Evolutionary conservation across 2,113 vertebrate genomes (phyloP), one percentile per base, ranked within the genome.

Genomic region (Apaloderma vittatum): DNA sequence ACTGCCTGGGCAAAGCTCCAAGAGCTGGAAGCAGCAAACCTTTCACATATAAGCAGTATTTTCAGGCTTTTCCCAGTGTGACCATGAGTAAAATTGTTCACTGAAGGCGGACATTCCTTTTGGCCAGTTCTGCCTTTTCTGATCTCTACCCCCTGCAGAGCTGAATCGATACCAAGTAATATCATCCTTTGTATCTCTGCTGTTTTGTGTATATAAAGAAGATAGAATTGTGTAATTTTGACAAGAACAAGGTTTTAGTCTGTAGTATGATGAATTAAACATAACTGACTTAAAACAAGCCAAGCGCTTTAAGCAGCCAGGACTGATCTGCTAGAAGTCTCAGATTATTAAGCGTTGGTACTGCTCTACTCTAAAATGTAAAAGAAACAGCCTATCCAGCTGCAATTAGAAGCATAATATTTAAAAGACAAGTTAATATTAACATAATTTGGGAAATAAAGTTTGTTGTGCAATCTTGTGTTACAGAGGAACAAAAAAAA

Each of bases 211-310:
- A 97, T 95, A 97, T 94, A 98, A 97, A 96, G 97, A 97, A 97
- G 97, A 97, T 85, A 95, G 95, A 97, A 97, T 88, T 95, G 88
- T 97, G 93, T 98, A 97, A 98, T 98, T 98, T 98, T 95, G 96
- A 97, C 95, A 96, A 94, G 92, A 96, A 95, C 96, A 96, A 95
- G 95, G 97, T 97, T 97, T 97, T 94, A 96, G 90, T 89, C 94
- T 96, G 90, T 77, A 81, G 55, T 96, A 97, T 97, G 87, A 96
- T 98, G 92, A 96, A 98, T 98, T 98, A 97, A 97, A 97, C 97
- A 96, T 94, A 98, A 98, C 96, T 95, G 97, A 94, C 82, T 95
- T 96, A 90, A 73, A 93, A 94, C 36, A 94, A 97, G 94, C 90
- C 72, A 96, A 95, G 68, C 90, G 93, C 97, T 97, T 86, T 66